These are phyloP conservation scores for Mesoclemmys tuberculata DNA, from an alignment of 2,113 vertebrate species.

Conservation along the genomic window DNA sequence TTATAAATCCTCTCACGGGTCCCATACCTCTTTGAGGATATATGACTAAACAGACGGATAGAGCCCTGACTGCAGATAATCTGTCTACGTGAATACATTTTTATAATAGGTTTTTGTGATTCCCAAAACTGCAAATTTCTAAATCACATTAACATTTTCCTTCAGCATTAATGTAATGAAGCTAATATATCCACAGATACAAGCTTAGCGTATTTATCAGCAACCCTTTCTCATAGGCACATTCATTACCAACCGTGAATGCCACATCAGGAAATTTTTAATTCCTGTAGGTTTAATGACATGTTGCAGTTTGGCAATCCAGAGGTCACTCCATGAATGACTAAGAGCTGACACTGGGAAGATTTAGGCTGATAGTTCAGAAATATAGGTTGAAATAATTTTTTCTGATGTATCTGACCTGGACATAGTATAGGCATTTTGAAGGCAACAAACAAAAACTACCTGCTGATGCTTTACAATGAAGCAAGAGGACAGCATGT, in stretches of 20 bases:
- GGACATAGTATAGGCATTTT: background rate
- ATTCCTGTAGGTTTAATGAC: background rate
- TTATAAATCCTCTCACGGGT: constrained; percentile 31
- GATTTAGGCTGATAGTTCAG: background rate
- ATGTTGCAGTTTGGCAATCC: background rate
- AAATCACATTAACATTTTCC: background rate
- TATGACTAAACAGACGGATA: constrained; percentile 14
- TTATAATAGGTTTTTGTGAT: background rate
- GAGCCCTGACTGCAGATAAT: background rate
- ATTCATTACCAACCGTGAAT: rapidly evolving
- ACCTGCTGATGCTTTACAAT: background rate
- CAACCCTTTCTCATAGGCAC: background rate
- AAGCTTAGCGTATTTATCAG: constrained; percentile 7
- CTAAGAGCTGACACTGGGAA: background rate
- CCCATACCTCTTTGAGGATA: background rate
- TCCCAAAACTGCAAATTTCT: background rate
- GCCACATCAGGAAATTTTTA: background rate
- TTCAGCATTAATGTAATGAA: background rate
- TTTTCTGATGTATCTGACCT: background rate
- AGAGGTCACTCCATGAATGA: background rate
- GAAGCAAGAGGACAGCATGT: background rate
- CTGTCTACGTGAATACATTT: constrained; percentile 19
- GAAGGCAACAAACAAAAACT: background rate
- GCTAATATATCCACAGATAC: background rate
- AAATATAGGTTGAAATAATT: background rate